Evolutionary conservation across 2,888 invertebrate genomes (phyloP).

Genomic region (Stomorhina lunata): DNA sequence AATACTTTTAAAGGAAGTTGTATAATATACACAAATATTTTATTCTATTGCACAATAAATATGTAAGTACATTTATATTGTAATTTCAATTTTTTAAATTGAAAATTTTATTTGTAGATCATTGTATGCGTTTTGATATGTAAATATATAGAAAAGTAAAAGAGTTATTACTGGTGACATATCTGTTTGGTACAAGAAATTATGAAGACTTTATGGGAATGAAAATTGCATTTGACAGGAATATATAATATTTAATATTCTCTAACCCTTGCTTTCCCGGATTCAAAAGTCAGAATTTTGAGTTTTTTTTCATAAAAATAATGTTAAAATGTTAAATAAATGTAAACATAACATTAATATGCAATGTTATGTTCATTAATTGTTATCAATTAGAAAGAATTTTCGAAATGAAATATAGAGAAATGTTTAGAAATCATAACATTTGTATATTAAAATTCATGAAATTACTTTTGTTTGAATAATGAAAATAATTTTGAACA

Average conservation of each 20-base stretch:
- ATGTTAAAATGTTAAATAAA: no score
- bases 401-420: conserved; percentile 21
- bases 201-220: background rate
- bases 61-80: no score
- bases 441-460: conserved; percentile 18
- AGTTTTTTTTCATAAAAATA: no score
- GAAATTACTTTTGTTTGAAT: background rate
- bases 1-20: no score
- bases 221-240: background rate
- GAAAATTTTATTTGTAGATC: conserved; percentile 25
- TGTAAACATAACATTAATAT: background rate
- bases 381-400: conserved; percentile 47
- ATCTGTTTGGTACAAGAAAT: conserved; percentile 10
- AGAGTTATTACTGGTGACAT: conserved; percentile 15
- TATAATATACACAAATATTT: no score
- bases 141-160: conserved; percentile 30
- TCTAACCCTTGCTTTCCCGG: no score
- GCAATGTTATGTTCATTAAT: conserved; percentile 45
- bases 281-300: no score
- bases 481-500: conserved; percentile 2
- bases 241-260: no score
- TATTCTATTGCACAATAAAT: conserved; percentile 56
- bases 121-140: conserved; percentile 36
- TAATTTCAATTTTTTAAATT: conserved; percentile 52
- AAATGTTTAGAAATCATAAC: conserved; percentile 6